Evolutionary conservation across 2,113 vertebrate genomes (phyloP), one percentile per base, ranked within the genome.

Genomic region (Chlorocebus sabaeus): DNA sequence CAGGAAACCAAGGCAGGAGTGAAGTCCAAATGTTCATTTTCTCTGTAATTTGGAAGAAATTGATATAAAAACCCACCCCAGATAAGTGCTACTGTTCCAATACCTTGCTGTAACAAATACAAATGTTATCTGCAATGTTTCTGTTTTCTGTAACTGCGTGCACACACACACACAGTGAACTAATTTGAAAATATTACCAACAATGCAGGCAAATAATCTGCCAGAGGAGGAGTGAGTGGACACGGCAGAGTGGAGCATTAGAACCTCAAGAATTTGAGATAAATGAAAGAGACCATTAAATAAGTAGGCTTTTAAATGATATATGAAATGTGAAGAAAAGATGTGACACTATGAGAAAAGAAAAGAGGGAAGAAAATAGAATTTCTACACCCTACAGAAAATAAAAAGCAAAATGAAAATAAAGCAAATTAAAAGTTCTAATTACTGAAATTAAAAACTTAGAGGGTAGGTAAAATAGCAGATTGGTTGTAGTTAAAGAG

Each of bases 391-490:
- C 52, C 20, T 78, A 80, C 68, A 50, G 86, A 80, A 83, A 76
- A 75, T 35, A 20, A 20, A 55, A 55, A 55, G 52, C 52, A 55
- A 55, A 55, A 55, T 20, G 52, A 18, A 55, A 80, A 57, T 68
- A 16, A 86, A 89, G 40, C 75, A 72, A 89, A 93, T 84, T 50
- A 82, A 95, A 90, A 93, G 57, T 73, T 84, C 38, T 82, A 86
- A 17, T 78, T n/a, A 83, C 11, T 68, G 11, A 90, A 72, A 40
- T 84, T 52, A 80, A 64, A 96, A 93, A 75, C 52, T 17, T 82
- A 86, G 52, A 43, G 6, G 23, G 38, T 8, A 52, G 20, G 5
- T 50, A 91, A 91, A 89, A 48, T 35, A 79, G 59, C 35, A 91
- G 67, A 45, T 59, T 72, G 59, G 87, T 38, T 75, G n/a, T 20